A percentile compares a stretch with the other conserved stretches of the same genome.
These are phyloP conservation scores for Penaeus chinensis DNA, from an alignment of 1,140 invertebrate genomes.

Conservation along the genomic window DNA sequence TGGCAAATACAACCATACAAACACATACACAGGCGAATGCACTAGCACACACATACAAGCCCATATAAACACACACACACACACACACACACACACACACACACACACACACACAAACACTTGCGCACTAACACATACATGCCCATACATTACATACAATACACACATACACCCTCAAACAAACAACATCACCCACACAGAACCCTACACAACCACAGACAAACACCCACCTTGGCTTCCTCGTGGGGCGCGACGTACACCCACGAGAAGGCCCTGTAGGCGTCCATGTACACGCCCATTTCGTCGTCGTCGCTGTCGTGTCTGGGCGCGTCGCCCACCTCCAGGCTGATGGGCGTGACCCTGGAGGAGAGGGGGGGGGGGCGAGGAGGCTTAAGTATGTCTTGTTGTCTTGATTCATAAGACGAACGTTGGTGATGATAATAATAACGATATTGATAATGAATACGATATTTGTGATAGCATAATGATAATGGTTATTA, in stretches of 20 bases:
- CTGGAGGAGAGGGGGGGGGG: conserved; percentile 12
- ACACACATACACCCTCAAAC: neutral
- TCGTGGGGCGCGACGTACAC: conserved; percentile 66
- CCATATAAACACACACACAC: neutral
- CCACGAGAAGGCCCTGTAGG: conserved; percentile 66
- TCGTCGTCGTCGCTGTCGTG: conserved; percentile 62
- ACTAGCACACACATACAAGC: neutral
- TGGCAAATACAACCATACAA: neutral
- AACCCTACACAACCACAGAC: neutral
- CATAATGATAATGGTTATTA: no score
- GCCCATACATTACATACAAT: neutral
- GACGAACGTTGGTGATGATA: neutral
- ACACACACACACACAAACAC: neutral
- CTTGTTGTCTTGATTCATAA: neutral
- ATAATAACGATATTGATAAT: neutral
- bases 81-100: neutral
- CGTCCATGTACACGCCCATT: conserved; percentile 66
- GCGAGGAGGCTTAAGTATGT: neutral
- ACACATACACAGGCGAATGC: neutral
- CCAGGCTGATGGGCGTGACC: conserved; percentile 57
- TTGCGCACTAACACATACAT: neutral
- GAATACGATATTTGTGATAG: no score
- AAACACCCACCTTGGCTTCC: conserved; percentile 65
- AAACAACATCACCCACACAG: neutral
- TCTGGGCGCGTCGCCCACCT: conserved; percentile 58